phyloP scores from a whole-genome alignment of 1,140 invertebrate species.

The Sycophaga agraensis region DNA sequence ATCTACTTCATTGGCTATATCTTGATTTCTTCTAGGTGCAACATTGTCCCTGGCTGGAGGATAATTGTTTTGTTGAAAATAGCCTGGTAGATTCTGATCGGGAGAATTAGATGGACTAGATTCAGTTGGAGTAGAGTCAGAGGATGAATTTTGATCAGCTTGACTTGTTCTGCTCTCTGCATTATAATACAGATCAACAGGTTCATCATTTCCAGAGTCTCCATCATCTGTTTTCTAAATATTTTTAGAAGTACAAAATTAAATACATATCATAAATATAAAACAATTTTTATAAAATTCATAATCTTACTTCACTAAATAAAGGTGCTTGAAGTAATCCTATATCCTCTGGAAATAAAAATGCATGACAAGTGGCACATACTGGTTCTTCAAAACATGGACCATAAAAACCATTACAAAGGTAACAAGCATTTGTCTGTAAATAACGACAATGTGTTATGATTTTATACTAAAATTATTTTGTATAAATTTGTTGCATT shows the following conservation, averaged over 20 bases:
- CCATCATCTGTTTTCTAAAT: slow-evolving; percentile 84
- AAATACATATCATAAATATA: slow-evolving; percentile 4
- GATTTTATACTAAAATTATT: too few relatives aligned
- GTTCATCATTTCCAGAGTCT: slow-evolving; percentile 92
- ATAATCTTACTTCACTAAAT: slow-evolving; percentile 56
- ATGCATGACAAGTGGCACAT: slow-evolving; percentile 90
- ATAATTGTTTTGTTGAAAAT: slow-evolving; percentile 33
- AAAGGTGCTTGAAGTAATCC: slow-evolving; percentile 61
- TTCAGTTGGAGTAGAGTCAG: slow-evolving; percentile 35
- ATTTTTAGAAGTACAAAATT: neutral
- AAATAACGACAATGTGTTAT: too few relatives aligned
- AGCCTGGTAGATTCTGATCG: slow-evolving; percentile 36
- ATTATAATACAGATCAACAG: slow-evolving; percentile 70
- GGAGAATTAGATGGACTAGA: slow-evolving; percentile 36
- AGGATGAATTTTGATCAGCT: slow-evolving; percentile 42
- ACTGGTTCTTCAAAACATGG: slow-evolving; percentile 87
- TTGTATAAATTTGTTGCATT: neutral
- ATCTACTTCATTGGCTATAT: slow-evolving; percentile 28
- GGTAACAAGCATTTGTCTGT: slow-evolving; percentile 70
- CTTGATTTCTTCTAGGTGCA: slow-evolving; percentile 29
- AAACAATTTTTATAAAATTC: neutral
- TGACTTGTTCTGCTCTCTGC: slow-evolving; percentile 48
- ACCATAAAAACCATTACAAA: slow-evolving; percentile 91
- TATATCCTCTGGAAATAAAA: slow-evolving; percentile 82
- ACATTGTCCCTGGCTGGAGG: slow-evolving; percentile 7